Evolutionary conservation across 2,888 invertebrate genomes (phyloP), one percentile per base, ranked within the genome.

Genomic region (Mythimna albipuncta): DNA sequence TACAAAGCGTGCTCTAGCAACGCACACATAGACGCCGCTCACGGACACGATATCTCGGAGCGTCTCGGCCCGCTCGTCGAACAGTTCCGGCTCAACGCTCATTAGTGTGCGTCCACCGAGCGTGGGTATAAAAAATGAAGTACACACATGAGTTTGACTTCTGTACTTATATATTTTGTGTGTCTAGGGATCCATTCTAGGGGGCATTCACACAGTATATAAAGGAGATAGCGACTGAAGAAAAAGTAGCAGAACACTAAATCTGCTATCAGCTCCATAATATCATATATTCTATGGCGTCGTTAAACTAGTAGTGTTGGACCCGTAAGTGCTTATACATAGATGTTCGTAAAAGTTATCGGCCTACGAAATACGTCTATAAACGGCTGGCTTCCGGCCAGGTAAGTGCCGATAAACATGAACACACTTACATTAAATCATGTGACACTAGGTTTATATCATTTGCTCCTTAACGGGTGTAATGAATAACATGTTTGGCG

Each of bases 401-500:
- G 85, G 84, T 85, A 83, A 81, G 69, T 77, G 75, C 68, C 77
- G 84, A 82, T 86, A 86, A 86, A 85, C 77, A 81, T 74, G 79
- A 70, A 74, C 72, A 82, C 64, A 73, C 79, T 79, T 70, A 80
- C 79, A 83, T 77, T 83, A 83, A 83, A 85, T 85, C 85, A 82
- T 85, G 72, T 78, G 74, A 85, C 70, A 81, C 76, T 76, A 57
- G 64, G 59, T 76, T 81, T 84, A 83, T 83, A 83, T 81, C 79
- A 83, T 84, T 81, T 66, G 72, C 74, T 70, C 65, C 63, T 75
- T 81, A 82, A 81, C 83, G 58, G 26, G 61, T 74, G 69, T 79
- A 84, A 85, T 86, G 80, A 83, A 83, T 83, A 72, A 78, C 75
- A 84, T 77, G 77, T 73, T 82, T 86, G 86, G 86, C 82, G 26